Conservation (phyloP, 2,888 invertebrate genomes). For the Diplolepis rosae region DNA sequence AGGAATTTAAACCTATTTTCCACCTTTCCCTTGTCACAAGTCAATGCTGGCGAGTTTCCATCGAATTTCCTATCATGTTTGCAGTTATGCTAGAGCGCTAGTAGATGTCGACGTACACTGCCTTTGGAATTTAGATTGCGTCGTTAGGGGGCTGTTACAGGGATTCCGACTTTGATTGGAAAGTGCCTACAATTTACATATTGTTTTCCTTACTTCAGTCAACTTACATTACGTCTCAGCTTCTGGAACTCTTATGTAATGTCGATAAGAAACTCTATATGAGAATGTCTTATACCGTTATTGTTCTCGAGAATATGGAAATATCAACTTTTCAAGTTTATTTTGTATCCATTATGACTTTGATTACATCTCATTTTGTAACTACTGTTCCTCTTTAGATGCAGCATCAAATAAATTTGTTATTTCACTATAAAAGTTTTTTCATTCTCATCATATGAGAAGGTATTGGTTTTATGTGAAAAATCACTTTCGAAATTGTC, state of each 20-base stretch:
- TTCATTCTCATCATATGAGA: too few species aligned
- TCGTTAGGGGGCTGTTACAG: constrained; percentile 14
- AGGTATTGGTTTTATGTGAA: too few species aligned
- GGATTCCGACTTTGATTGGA: constrained; percentile 31
- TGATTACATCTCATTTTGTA: too few species aligned
- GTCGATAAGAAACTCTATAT: constrained; percentile 6
- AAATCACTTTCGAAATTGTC: too few species aligned
- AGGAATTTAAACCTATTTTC: constrained; percentile 6
- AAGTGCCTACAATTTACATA: constrained; percentile 28
- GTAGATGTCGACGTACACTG: background rate
- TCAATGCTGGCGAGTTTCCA: constrained; percentile 9
- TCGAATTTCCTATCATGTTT: background rate
- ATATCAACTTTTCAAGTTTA: too few species aligned
- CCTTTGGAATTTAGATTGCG: constrained; percentile 31
- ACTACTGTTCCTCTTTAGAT: too few species aligned
- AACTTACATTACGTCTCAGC: constrained; percentile 53
- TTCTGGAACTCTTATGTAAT: constrained; percentile 46
- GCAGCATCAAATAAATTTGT: too few species aligned
- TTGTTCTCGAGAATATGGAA: background rate
- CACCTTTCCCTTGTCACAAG: background rate
- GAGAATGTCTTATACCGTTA: background rate
- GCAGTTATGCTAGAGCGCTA: constrained; percentile 2
- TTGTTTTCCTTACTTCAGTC: constrained; percentile 49
- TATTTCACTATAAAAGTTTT: too few species aligned
- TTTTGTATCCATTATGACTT: too few species aligned